phyloP scores from a whole-genome alignment of 2,113 vertebrate species.

The Corydoras maculifer region DNA sequence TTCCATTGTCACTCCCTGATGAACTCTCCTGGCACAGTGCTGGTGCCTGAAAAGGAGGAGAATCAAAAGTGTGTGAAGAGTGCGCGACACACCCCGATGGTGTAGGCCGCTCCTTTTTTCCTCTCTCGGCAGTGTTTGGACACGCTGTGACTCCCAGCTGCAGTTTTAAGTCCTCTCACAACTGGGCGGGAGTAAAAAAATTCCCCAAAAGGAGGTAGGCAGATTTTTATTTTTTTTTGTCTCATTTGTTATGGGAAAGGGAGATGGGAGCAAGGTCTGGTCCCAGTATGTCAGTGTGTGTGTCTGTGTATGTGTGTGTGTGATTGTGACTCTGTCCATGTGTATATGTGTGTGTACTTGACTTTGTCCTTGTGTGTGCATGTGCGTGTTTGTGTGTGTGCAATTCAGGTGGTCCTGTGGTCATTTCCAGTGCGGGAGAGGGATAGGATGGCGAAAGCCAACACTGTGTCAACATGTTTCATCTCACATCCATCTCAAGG shows the following conservation, averaged over 20 bases:
- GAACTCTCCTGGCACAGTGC: slow-evolving; percentile 7
- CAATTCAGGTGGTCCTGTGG: slow-evolving; percentile 59
- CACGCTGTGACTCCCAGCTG: slow-evolving; percentile 58
- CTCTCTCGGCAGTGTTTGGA: slow-evolving; percentile 35
- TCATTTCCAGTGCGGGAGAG: slow-evolving; percentile 48
- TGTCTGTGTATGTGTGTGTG: slow-evolving; percentile 18
- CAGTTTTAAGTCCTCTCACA: slow-evolving; percentile 56
- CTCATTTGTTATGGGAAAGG: slow-evolving; percentile 72
- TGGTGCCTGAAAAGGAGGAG: slow-evolving; percentile 54
- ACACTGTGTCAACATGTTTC: slow-evolving; percentile 54
- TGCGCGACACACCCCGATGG: slow-evolving; percentile 41
- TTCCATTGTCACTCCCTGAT: slow-evolving; percentile 24
- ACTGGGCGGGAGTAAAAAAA: slow-evolving; percentile 64
- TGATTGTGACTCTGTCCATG: slow-evolving; percentile 8
- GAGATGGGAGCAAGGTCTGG: slow-evolving; percentile 53
- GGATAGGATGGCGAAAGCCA: slow-evolving; percentile 47
- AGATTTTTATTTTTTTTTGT: slow-evolving; percentile 64
- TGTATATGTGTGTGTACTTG: slow-evolving; percentile 40
- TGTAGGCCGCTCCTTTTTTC: slow-evolving; percentile 33
- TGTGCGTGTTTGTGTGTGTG: slow-evolving; percentile 28
- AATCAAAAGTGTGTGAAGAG: slow-evolving; percentile 30
- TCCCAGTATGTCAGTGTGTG: background rate
- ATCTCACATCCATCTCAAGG: slow-evolving; percentile 46
- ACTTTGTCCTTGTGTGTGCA: slow-evolving; percentile 11
- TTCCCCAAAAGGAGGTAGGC: slow-evolving; percentile 62